Base-by-base conservation (phyloP, 2,113 vertebrate genomes). In the Ammodytes marinus region DNA sequence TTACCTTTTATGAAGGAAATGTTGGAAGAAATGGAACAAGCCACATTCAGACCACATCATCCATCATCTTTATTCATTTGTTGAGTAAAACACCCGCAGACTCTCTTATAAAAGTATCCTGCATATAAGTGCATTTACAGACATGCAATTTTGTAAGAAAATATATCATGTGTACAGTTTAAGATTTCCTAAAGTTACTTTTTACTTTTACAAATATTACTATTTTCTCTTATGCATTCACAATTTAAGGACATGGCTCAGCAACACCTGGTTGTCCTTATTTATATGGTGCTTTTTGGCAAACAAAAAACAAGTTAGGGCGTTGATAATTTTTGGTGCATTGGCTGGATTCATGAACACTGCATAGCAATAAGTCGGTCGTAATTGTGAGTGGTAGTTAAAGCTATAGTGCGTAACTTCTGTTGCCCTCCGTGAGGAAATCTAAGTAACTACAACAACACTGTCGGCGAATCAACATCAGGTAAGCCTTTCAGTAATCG, bases 61-160 rank as follows among this genome's bases (percentile, higher is more conserved):
- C 49, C 43, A n/a, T 58, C 14, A 19, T 84, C 71, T 89, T 86
- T 86, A 73, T 69, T 84, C 4, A 0, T 63, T 35, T 72, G 53
- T 9, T 35, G 19, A 77, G 12, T 35, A 65, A 64, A 50, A 43
- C 1, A 45, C 75, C 37, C 37, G 12, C 17, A 42, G 2, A 59
- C 35, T 65, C 19, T 66, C 9, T 37, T 17, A 43, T 35, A 73
- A 68, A 65, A 19, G 5, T 50, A 35, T 8, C 42, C 15, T 39
- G 15, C 14, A 72, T 39, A 8, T n/a, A n/a, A 59, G 8, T 55
- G 5, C 12, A 68, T 59, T 49, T 17, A 17, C 4, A 69, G 37
- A 4, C 43, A 59, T 52, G 15, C 3, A 65, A 39, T n/a, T 43
- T 8, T 6, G 13, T 57, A 45, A 58, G 12, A 42, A 70, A 58